A percentile compares a stretch with the other conserved stretches of the same genome.
Evolutionary conservation across 2,797 vertebrate species (phyloP).

Genomic region (Enteromius treurensis): DNA sequence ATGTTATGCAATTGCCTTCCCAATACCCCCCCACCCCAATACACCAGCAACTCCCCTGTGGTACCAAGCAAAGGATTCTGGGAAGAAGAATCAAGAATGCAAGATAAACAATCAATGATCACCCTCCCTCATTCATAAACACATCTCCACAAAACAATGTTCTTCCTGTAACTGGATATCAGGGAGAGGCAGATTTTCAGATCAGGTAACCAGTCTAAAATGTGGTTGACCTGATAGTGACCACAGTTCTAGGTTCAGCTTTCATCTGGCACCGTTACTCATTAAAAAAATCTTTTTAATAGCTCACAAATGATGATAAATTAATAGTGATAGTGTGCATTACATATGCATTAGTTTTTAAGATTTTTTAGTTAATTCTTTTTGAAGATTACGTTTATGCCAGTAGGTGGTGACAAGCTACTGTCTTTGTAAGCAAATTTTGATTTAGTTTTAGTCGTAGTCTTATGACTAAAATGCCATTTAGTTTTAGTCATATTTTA

Average conservation of each 20-base stretch:
- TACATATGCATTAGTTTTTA: background rate
- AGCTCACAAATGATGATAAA: background rate
- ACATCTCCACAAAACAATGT: constrained; percentile 36
- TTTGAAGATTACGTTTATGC: background rate
- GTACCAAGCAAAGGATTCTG: constrained; percentile 76
- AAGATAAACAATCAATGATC: constrained; percentile 80
- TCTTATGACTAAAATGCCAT: too few species aligned
- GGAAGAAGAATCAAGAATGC: constrained; percentile 75
- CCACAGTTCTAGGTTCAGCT: constrained; percentile 15
- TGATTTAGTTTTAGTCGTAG: too few species aligned
- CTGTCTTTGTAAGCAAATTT: background rate
- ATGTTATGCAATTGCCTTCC: constrained; percentile 73
- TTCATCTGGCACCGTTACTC: constrained; percentile 6
- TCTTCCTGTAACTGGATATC: constrained; percentile 44
- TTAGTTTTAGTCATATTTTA: too few species aligned
- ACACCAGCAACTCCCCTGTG: constrained; percentile 61
- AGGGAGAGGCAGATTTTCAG: constrained; percentile 31
- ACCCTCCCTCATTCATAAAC: constrained; percentile 78
- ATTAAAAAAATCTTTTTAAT: background rate
- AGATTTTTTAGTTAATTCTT: background rate
- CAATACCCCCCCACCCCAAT: constrained; percentile 10
- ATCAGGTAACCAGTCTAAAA: constrained; percentile 27
- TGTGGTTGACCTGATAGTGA: constrained; percentile 19
- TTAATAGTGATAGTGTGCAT: background rate
- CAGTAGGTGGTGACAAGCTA: background rate